Conservation (phyloP, 2,113 vertebrate genomes). For the Antechinus stuartii region DNA sequence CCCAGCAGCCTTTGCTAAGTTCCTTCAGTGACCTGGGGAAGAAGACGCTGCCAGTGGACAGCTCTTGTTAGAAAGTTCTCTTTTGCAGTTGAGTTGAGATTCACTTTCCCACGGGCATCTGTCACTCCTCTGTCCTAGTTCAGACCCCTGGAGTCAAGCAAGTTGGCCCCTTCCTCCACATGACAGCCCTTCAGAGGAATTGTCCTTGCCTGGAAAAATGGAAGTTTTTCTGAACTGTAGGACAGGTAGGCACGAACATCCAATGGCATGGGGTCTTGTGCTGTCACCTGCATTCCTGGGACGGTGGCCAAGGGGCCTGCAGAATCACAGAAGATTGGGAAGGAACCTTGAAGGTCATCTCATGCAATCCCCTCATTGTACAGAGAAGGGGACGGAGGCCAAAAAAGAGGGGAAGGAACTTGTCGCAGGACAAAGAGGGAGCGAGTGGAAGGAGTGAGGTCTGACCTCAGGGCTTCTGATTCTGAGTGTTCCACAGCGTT, state of each 20-base stretch:
- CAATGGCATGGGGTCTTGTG: neutral
- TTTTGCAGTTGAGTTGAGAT: neutral
- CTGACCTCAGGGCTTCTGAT: neutral
- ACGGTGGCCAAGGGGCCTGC: neutral
- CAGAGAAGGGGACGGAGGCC: neutral
- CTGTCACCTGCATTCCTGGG: neutral
- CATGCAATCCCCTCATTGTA: neutral
- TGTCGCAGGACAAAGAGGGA: neutral
- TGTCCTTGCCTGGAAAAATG: neutral
- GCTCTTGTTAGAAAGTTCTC: neutral
- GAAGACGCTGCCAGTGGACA: neutral
- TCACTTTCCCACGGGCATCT: neutral
- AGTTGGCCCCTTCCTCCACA: neutral
- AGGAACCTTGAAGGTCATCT: neutral
- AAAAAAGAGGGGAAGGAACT: neutral
- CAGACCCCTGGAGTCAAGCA: neutral
- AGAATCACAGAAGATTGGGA: neutral
- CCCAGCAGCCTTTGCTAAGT: neutral
- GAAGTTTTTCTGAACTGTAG: neutral
- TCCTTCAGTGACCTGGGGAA: neutral
- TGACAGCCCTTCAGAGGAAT: neutral
- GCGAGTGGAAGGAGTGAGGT: neutral
- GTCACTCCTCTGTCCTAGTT: neutral
- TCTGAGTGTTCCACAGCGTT: neutral
- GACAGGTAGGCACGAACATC: neutral